Evolutionary conservation across 2,797 vertebrate species (phyloP).

Genomic region (Harpagifer antarcticus): DNA sequence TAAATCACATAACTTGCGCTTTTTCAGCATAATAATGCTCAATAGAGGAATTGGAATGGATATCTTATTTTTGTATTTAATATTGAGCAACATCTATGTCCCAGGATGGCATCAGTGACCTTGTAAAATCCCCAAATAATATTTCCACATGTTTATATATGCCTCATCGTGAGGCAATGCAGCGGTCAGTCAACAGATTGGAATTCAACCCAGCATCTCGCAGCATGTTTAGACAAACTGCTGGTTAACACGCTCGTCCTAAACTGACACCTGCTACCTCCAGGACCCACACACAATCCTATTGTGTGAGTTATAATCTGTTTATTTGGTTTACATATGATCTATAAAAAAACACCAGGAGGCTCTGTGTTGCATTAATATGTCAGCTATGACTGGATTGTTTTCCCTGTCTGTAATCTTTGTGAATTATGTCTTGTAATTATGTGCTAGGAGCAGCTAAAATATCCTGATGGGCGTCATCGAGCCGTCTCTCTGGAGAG

Average conservation of each 20-base stretch:
- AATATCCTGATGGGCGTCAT: constrained; percentile 64
- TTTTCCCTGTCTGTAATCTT: constrained; percentile 52
- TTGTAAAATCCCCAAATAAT: constrained; percentile 16
- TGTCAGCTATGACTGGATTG: constrained; percentile 20
- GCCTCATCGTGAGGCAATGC: constrained; percentile 39
- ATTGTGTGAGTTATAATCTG: not conserved
- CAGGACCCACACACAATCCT: constrained; percentile 17
- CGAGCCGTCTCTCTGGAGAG: constrained; percentile 75
- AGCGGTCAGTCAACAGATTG: constrained; percentile 57
- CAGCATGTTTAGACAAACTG: constrained; percentile 51
- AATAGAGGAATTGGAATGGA: constrained; percentile 1
- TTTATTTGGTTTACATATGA: constrained; percentile 13
- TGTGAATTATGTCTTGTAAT: constrained; percentile 55
- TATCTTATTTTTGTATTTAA: not conserved
- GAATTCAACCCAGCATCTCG: constrained; percentile 56
- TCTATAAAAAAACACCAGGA: constrained; percentile 14
- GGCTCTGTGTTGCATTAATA: constrained; percentile 7
- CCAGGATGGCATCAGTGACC: constrained; percentile 14
- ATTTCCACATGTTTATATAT: constrained; percentile 20
- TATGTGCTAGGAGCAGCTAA: constrained; percentile 63
- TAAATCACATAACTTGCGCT: not conserved
- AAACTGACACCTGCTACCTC: constrained; percentile 59
- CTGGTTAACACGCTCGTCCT: constrained; percentile 55
- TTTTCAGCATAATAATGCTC: not conserved
- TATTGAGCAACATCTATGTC: not conserved